A percentile compares a stretch with the other conserved stretches of the same genome.
Evolutionary conservation across 2,888 invertebrate species (phyloP).

Genomic region (Cephus nigrinus): DNA sequence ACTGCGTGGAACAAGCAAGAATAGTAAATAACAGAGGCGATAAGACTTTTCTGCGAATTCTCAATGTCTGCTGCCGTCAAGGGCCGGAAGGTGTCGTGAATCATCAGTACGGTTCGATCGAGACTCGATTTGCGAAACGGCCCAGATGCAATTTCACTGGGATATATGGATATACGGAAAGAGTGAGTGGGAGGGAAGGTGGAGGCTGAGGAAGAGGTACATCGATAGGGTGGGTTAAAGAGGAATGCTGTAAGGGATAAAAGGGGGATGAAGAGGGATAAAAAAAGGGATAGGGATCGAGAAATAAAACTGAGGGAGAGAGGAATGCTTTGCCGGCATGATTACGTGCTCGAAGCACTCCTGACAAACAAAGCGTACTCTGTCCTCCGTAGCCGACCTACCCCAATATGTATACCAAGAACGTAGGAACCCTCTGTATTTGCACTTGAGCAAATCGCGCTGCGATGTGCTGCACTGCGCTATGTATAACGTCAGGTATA

Average conservation of each 20-base stretch:
- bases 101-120: conserved; percentile 1
- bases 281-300: conserved; percentile 8
- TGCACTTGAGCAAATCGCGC: conserved; percentile 3
- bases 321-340: conserved; percentile 34
- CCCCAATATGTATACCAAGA: conserved; percentile 39
- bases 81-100: conserved; percentile 5
- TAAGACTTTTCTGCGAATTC: background rate
- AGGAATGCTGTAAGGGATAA: background rate
- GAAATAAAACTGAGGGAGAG: conserved; percentile 15
- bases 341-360: conserved; percentile 56
- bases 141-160: background rate
- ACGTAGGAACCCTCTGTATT: conserved; percentile 5
- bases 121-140: conserved; percentile 1
- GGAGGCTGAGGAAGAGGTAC: background rate
- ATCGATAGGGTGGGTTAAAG: background rate
- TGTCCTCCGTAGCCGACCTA: conserved; percentile 55
- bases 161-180: background rate
- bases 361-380: conserved; percentile 56
- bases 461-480: background rate
- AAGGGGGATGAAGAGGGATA: background rate
- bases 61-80: background rate
- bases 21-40: background rate
- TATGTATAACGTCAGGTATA: background rate
- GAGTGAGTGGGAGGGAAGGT: background rate
- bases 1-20: background rate